Evolutionary conservation across 2,797 vertebrate species (phyloP), one percentile per base, ranked within the genome.

Genomic region (Sebastes oblongus): DNA sequence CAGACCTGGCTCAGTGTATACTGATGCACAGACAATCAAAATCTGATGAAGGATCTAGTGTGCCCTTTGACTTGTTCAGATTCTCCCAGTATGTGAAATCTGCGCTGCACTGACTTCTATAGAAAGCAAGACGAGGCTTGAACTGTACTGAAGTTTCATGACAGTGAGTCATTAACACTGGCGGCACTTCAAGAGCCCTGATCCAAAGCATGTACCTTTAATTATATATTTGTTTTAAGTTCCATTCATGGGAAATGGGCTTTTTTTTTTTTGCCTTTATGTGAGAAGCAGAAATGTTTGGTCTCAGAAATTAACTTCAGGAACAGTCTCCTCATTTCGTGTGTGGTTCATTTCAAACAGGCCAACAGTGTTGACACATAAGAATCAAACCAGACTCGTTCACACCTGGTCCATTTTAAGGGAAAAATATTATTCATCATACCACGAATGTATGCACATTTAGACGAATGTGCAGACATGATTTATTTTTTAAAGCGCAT

Each of bases 341-440:
- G 91, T 93, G 85, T 91, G 92, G 90, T 91, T 91, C 56, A 66
- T 89, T 90, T 93, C 91, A 93, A 94, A 89, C 80, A 72, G 85
- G 76, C 78, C 25, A 27, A 85, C 36, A n/a, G 70, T 83, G 85
- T 91, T 87, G 82, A 92, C 86, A 87, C 81, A 85, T 86, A 75
- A 72, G 90, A 92, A 89, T 83, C 86, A 72, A 91, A 85, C 77
- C 88, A 90, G 87, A 65, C 83, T 86, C 8, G 54, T 92, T 93
- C 86, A 87, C 91, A 92, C 88, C 90, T 88, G 86, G 83, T 75
- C 75, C 58, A 32, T 83, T 50, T 87, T 82, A 80, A 78, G 62
- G 58, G 55, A 25, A 67, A 81, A 78, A 75, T 74, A 73, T 27
- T 79, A 77, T 72, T 85, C 82, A 69, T 89, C 83, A 61, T 66